Percentiles rank a stretch among this genome's conserved stretches.
phyloP scores from a whole-genome alignment of 2,888 invertebrate genomes.

The Thyatira batis region DNA sequence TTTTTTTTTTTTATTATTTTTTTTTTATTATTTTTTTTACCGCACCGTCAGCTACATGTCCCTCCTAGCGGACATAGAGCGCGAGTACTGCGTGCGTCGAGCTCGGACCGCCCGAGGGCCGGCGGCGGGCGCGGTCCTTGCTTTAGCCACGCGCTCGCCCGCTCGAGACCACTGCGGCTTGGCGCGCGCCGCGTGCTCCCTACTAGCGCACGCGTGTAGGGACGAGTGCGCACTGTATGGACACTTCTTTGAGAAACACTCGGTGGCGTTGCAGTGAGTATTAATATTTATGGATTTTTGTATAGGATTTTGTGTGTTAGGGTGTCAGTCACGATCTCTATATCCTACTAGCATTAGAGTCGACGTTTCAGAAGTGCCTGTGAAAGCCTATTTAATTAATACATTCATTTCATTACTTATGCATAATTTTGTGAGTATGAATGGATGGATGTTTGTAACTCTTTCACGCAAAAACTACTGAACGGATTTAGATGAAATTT shows the following conservation, averaged over 20 bases:
- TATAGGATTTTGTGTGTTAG: too few species aligned
- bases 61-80: slow-evolving; percentile 90
- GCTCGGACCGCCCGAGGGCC: slow-evolving; percentile 85
- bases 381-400: too few species aligned
- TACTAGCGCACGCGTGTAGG: slow-evolving; percentile 95
- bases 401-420: too few species aligned
- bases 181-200: slow-evolving; percentile 93
- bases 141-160: slow-evolving; percentile 85
- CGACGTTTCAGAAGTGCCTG: too few species aligned
- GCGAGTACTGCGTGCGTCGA: slow-evolving; percentile 90
- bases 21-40: neutral
- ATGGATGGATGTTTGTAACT: too few species aligned
- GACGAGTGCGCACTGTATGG: slow-evolving; percentile 96
- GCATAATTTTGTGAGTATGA: too few species aligned
- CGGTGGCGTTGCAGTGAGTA: slow-evolving; percentile 84
- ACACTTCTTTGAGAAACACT: slow-evolving; percentile 91
- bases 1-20: neutral
- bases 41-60: slow-evolving; percentile 84
- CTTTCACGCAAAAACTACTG: too few species aligned
- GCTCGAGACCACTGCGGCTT: slow-evolving; percentile 90
- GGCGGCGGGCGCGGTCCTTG: slow-evolving; percentile 86
- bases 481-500: too few species aligned
- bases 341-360: too few species aligned
- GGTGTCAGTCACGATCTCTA: too few species aligned
- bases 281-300: too few species aligned